Percentiles rank a stretch among this genome's conserved stretches.
These are phyloP conservation scores for Maccullochella peelii DNA, from an alignment of 2,113 vertebrate genomes.

Conservation along the genomic window DNA sequence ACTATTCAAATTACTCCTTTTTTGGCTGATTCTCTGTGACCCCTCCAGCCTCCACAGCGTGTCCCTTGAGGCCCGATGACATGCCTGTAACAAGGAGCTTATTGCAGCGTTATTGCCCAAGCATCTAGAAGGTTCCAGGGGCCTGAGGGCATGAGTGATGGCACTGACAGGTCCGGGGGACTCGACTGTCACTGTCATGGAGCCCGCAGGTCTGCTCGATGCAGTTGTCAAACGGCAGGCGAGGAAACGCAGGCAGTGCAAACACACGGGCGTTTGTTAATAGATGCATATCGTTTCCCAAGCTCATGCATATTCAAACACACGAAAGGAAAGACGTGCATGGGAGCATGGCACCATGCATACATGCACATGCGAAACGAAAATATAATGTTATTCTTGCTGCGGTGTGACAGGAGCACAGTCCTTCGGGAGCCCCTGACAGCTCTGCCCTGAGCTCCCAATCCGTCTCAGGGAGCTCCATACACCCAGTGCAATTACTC, in stretches of 20 bases:
- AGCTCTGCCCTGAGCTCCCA: conserved; percentile 79
- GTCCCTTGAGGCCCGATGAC: conserved; percentile 50
- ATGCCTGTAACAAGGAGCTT: conserved; percentile 70
- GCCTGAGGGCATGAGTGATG: conserved; percentile 64
- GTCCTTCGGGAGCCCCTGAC: conserved; percentile 77
- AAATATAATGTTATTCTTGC: conserved; percentile 59
- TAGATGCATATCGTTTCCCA: neutral
- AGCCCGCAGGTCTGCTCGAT: conserved; percentile 47
- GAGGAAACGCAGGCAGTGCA: neutral
- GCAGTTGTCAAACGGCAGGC: conserved; percentile 56
- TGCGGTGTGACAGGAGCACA: conserved; percentile 28
- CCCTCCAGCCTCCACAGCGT: conserved; percentile 33
- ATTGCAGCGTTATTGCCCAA: conserved; percentile 72
- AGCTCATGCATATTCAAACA: conserved; percentile 36
- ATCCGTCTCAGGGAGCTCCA: conserved; percentile 78
- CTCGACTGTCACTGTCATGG: conserved; percentile 63
- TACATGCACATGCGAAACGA: conserved; percentile 49
- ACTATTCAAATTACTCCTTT: conserved; percentile 41
- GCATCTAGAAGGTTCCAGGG: conserved; percentile 55
- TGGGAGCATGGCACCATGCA: neutral
- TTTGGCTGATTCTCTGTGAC: conserved; percentile 51
- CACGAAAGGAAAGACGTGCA: neutral
- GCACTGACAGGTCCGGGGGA: conserved; percentile 70
- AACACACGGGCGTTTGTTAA: conserved; percentile 14
- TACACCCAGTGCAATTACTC: conserved; percentile 85